Conservation (phyloP, 2,888 invertebrate genomes). For the Ormyrus labotus region DNA sequence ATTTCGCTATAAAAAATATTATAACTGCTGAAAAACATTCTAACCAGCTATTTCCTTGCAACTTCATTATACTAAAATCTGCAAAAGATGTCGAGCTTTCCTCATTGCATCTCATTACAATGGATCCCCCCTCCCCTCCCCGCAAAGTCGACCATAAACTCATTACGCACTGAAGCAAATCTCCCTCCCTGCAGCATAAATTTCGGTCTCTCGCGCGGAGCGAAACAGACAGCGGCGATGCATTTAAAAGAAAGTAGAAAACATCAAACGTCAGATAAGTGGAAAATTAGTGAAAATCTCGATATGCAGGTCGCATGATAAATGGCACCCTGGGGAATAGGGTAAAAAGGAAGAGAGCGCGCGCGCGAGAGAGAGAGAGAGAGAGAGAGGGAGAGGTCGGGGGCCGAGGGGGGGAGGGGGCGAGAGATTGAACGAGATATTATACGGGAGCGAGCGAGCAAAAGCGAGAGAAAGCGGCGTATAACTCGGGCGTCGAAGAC, state of each 20-base stretch:
- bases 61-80: neutral
- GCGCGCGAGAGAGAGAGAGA: constrained; percentile 9
- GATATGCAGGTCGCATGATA: constrained; percentile 33
- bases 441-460: constrained; percentile 19
- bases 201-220: too few relatives aligned
- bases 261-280: constrained; percentile 43
- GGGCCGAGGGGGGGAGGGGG: constrained; percentile 1
- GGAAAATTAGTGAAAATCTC: constrained; percentile 48
- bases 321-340: constrained; percentile 10
- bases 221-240: too few relatives aligned
- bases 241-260: neutral
- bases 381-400: constrained; percentile 5
- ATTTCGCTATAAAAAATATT: neutral
- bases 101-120: too few relatives aligned
- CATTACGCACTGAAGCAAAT: too few relatives aligned
- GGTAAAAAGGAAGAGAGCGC: constrained; percentile 5
- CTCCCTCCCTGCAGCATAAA: too few relatives aligned
- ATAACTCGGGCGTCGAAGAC: constrained; percentile 33
- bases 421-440: constrained; percentile 17
- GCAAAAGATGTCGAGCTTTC: too few relatives aligned
- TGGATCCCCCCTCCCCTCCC: too few relatives aligned
- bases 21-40: neutral
- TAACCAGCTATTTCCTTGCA: neutral
- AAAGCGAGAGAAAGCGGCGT: constrained; percentile 2
- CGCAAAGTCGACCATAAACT: too few relatives aligned